Conservation (phyloP, 1,140 invertebrate genomes). For the Drosophila ogumai region DNA sequence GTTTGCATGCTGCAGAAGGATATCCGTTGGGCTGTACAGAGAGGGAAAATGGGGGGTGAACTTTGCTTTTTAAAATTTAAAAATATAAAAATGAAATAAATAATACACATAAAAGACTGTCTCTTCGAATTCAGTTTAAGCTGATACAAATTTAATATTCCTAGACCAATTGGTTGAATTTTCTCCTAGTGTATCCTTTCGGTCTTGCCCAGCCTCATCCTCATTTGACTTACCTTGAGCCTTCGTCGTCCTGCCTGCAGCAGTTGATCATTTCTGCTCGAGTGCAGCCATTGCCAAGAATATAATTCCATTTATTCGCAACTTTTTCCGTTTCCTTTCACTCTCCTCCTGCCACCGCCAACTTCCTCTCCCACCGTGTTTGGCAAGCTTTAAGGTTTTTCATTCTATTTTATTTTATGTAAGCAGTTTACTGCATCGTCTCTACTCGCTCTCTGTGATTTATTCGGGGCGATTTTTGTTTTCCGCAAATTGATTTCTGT, state of each 20-base stretch:
- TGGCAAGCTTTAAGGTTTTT: constrained; percentile 40
- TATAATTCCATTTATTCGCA: constrained; percentile 54
- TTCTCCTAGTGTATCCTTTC: constrained; percentile 6
- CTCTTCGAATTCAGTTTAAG: not conserved
- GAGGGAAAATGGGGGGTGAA: not conserved
- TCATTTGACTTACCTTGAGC: constrained; percentile 40
- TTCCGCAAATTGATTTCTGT: constrained; percentile 47
- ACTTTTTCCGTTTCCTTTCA: constrained; percentile 43
- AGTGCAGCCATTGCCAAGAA: constrained; percentile 48
- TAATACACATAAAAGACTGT: not conserved
- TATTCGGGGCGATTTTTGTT: constrained; percentile 41
- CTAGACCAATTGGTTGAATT: not conserved
- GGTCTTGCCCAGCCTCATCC: not conserved
- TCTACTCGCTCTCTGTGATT: constrained; percentile 19
- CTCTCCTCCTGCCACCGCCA: constrained; percentile 2
- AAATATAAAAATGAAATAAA: too few relatives aligned
- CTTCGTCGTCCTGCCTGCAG: constrained; percentile 26
- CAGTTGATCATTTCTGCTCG: constrained; percentile 54
- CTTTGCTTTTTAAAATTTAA: too few relatives aligned
- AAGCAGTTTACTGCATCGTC: constrained; percentile 34
- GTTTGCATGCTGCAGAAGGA: constrained; percentile 14
- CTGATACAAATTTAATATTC: too few relatives aligned
- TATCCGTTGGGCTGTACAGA: constrained; percentile 13
- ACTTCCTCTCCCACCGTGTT: not conserved
- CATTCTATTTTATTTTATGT: constrained; percentile 28